Conservation (phyloP, 2,797 vertebrate genomes). For the Gallinago solitaria region DNA sequence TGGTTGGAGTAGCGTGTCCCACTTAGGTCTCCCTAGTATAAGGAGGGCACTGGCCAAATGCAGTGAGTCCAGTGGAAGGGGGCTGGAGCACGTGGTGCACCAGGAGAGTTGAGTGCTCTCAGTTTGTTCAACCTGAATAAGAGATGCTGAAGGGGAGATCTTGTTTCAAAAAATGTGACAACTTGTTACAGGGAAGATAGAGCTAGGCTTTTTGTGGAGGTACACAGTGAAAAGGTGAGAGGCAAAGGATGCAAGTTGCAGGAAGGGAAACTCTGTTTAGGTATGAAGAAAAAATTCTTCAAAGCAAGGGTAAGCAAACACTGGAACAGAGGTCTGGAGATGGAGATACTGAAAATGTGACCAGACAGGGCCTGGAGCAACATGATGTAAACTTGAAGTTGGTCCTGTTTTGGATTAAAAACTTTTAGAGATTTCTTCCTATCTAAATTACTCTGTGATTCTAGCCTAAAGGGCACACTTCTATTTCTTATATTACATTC, state of each 20-base stretch:
- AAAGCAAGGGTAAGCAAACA: not conserved
- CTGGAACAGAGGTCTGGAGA: not conserved
- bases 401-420: not conserved
- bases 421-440: not conserved
- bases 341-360: not conserved
- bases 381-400: not conserved
- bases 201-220: not conserved
- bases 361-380: fast-evolving
- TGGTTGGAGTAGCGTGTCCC: not conserved
- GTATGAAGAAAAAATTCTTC: not conserved
- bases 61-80: not conserved
- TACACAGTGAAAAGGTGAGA: not conserved
- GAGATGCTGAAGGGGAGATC: not conserved
- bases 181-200: not conserved
- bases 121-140: not conserved
- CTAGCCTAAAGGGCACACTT: not conserved
- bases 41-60: not conserved
- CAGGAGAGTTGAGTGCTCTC: not conserved
- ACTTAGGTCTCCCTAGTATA: not conserved
- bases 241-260: not conserved
- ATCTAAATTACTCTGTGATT: not conserved
- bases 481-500: not conserved
- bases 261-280: not conserved
- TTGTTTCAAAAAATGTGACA: not conserved
- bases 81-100: not conserved